phyloP scores from a whole-genome alignment of 2,113 vertebrate genomes.

The Hippolais icterina region DNA sequence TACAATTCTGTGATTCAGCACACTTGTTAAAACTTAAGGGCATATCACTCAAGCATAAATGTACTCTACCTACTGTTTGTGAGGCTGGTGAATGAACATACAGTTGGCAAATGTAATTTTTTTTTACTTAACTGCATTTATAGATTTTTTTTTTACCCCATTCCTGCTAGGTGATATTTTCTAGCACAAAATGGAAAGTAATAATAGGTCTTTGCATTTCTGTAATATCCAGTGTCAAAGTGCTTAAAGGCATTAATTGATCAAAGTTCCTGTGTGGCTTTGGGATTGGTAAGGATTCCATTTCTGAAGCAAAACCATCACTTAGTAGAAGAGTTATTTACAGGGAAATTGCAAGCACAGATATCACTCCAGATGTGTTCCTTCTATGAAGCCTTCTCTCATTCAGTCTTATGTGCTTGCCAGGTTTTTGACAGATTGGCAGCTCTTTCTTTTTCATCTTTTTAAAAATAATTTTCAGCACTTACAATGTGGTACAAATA shows the following conservation, averaged over 20 bases:
- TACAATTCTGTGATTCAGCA: background rate
- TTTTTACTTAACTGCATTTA: background rate
- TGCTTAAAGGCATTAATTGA: slow-evolving; percentile 4
- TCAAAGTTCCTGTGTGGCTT: background rate
- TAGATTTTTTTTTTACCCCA: background rate
- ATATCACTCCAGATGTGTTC: slow-evolving; percentile 21
- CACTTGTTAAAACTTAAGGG: background rate
- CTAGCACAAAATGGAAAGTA: background rate
- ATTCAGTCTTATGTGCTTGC: background rate
- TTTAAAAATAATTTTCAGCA: background rate
- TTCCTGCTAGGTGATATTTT: background rate
- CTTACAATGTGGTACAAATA: background rate
- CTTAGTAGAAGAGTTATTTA: background rate
- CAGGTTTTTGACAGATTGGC: background rate
- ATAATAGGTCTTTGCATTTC: background rate
- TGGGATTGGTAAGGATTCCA: background rate
- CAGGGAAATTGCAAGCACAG: background rate
- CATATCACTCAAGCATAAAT: background rate
- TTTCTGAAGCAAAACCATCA: background rate
- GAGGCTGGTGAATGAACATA: background rate
- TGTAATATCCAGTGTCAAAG: background rate
- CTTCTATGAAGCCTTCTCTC: background rate
- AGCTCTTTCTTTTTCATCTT: background rate
- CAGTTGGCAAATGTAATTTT: background rate
- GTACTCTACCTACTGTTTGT: background rate